A percentile compares a stretch with the other conserved stretches of the same genome.
Evolutionary conservation across 2,113 vertebrate species (phyloP).

Genomic region (Bambusicola thoracicus): DNA sequence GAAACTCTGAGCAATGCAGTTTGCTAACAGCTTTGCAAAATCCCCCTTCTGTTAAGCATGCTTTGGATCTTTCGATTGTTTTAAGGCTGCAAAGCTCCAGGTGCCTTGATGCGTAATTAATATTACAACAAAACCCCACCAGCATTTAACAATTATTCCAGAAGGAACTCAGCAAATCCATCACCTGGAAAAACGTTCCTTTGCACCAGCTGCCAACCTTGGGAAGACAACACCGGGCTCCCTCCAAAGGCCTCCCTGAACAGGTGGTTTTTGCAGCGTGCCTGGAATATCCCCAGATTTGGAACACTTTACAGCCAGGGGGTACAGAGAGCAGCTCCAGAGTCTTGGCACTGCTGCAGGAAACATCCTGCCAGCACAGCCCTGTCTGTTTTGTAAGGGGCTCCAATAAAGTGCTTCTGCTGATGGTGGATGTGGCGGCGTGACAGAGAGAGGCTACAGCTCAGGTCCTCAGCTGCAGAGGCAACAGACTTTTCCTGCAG

Average conservation of each 20-base stretch:
- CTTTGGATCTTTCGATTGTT: not conserved
- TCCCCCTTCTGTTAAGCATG: not conserved
- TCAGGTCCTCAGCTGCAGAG: not conserved
- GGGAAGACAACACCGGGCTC: not conserved
- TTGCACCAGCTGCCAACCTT: constrained; percentile 3
- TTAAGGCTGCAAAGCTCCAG: constrained; percentile 25
- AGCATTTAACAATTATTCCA: constrained; percentile 25
- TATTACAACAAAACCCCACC: constrained; percentile 29
- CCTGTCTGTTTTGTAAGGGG: not conserved
- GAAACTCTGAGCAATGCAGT: not conserved
- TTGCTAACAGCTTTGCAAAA: not conserved
- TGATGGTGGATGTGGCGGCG: not conserved
- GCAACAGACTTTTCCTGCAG: not conserved
- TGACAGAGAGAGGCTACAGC: not conserved
- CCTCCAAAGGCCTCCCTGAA: not conserved
- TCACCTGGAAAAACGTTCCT: constrained; percentile 12
- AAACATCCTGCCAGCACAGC: not conserved
- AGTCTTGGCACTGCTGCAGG: not conserved
- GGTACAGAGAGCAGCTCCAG: constrained; percentile 19
- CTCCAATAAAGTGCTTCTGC: not conserved
- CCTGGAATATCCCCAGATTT: constrained; percentile 17
- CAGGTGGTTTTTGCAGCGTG: not conserved
- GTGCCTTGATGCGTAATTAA: constrained; percentile 18
- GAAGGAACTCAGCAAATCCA: not conserved
- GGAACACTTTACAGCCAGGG: not conserved